Evolutionary conservation across 64 coral and sea anemone genomes (phyloP).

Genomic region (Dendrophyllia cribrosa): DNA sequence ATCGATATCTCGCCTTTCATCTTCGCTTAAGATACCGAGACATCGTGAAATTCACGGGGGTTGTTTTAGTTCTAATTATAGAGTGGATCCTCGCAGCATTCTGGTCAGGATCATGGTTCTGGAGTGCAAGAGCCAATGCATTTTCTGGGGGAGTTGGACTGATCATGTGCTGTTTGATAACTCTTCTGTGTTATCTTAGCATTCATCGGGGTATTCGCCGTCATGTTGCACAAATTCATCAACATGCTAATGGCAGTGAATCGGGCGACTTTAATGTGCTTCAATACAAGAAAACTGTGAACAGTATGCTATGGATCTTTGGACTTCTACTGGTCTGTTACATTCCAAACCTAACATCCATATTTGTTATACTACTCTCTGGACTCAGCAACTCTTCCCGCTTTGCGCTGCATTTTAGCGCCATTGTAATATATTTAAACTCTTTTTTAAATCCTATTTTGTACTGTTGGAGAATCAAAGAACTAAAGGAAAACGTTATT

Average conservation of each 20-base stretch:
- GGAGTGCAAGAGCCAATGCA: no score
- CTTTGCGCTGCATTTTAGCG: conserved; percentile 11
- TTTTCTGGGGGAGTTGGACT: not conserved
- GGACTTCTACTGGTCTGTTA: not conserved
- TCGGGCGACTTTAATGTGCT: no score
- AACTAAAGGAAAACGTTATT: not conserved
- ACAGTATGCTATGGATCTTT: conserved; percentile 1
- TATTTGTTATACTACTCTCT: not conserved
- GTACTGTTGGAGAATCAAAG: conserved; percentile 27
- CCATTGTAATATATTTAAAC: not conserved
- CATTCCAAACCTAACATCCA: not conserved
- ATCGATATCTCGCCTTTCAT: conserved; percentile 6
- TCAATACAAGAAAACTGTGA: not conserved
- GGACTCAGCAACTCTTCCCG: not conserved
- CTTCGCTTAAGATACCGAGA: conserved; percentile 12
- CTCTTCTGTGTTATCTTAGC: not conserved
- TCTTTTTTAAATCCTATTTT: conserved; percentile 12
- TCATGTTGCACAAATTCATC: conserved; percentile 5
- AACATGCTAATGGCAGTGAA: not conserved
- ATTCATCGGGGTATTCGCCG: not conserved
- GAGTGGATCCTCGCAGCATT: conserved; percentile 4
- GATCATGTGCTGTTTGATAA: not conserved
- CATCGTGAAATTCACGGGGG: not conserved
- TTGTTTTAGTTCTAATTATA: not conserved
- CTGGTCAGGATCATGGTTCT: conserved; percentile 1